Conservation (phyloP, 2,797 vertebrate genomes). For the Fistularia tabacaria region DNA sequence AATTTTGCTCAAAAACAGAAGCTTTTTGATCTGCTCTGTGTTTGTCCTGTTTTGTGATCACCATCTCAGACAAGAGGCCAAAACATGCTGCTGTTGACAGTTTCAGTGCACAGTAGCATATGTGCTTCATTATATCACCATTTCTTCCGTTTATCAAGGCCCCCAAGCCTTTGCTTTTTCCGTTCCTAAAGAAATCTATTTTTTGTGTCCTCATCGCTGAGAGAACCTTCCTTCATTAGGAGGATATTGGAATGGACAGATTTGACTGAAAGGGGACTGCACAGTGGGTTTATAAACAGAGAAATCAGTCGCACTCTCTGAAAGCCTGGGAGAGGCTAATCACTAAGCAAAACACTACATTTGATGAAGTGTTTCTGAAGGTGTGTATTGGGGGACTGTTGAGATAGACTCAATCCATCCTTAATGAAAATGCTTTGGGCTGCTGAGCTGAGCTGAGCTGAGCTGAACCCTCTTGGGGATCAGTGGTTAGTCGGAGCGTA, state of each 20-base stretch:
- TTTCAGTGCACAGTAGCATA: slow-evolving; percentile 59
- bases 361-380: slow-evolving; percentile 99
- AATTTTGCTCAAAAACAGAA: slow-evolving; percentile 57
- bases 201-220: slow-evolving; percentile 79
- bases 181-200: slow-evolving; percentile 80
- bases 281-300: slow-evolving; percentile 83
- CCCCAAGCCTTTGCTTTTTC: slow-evolving; percentile 19
- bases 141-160: slow-evolving; percentile 16
- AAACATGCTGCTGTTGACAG: slow-evolving; percentile 47
- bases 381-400: slow-evolving; percentile 78
- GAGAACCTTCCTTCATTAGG: slow-evolving; percentile 83
- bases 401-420: slow-evolving; percentile 94
- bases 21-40: slow-evolving; percentile 57
- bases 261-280: slow-evolving; percentile 78
- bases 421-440: slow-evolving; percentile 99
- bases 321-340: slow-evolving; percentile 93
- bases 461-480: slow-evolving; percentile 84
- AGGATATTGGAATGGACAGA: slow-evolving; percentile 87
- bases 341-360: slow-evolving; percentile 99
- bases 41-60: slow-evolving; percentile 61
- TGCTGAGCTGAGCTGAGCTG: slow-evolving; percentile 87
- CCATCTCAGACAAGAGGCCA: slow-evolving; percentile 45
- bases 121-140: slow-evolving; percentile 34
- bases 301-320: slow-evolving; percentile 85
- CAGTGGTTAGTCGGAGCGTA: slow-evolving; percentile 72